Evolutionary conservation across 2,888 invertebrate genomes (phyloP), one percentile per base, ranked within the genome.

Genomic region (Pseudoips prasinana): DNA sequence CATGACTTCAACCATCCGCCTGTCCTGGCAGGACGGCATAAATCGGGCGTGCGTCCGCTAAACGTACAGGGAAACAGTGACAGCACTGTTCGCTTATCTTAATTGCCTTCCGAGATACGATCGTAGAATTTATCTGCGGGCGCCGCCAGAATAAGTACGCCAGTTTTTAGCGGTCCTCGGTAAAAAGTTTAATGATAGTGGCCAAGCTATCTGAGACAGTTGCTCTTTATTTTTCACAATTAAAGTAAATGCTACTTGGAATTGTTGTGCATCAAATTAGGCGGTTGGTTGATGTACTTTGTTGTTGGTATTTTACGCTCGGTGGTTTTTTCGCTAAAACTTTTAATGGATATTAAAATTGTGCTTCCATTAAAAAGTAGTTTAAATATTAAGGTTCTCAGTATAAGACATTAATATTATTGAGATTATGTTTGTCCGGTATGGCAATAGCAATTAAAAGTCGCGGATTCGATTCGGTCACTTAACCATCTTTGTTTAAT

Each of bases 11-110:
- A n/a, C 9, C 14, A 5, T 14, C 5, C 3, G 14, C 5, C 51
- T 65, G 65, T 64, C 61, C 61, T 48, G 46, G 38, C 55, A 48
- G 61, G 56, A 58, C 63, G 58, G 63, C 67, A 76, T 78, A 77
- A 81, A 78, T 77, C 65, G 46, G 32, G 44, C 48, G 39, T 47
- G 51, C 33, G 59, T 73, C 73, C 69, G 68, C 74, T 75, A 71
- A 78, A 73, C 67, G 73, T 61, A 63, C 62, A 61, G 68, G 72
- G 73, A 69, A 64, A 64, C 69, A 68, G 73, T 75, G 81, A 82
- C 81, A 79, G 81, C 71, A 69, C 72, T 71, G 77, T 75, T 63
- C 76, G 73, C 72, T 81, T 85, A 85, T 86, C 86, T 85, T 85
- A 84, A 85, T 85, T 84, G 84, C 81, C 73, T 78, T 55, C 60